Evolutionary conservation across 2,888 invertebrate genomes (phyloP).

Genomic region (Cosmopolites sordidus): DNA sequence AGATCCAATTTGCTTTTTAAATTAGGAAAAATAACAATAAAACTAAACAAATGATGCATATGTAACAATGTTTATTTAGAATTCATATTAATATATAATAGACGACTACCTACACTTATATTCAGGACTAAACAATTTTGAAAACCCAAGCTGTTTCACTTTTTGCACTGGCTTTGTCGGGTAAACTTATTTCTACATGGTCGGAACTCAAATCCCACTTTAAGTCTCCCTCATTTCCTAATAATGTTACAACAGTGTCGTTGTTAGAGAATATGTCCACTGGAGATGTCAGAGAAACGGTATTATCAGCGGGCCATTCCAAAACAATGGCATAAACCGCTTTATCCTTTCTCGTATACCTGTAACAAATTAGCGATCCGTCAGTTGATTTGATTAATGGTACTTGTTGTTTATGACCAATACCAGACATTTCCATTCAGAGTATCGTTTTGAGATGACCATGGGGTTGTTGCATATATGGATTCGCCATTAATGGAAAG

Average conservation of each 20-base stretch:
- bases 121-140: conserved; percentile 34
- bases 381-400: not conserved
- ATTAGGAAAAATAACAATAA: no score
- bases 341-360: conserved; percentile 34
- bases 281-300: conserved; percentile 49
- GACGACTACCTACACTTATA: no score
- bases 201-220: conserved; percentile 36
- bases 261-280: conserved; percentile 31
- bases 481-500: conserved; percentile 77
- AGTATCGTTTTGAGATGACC: conserved; percentile 79
- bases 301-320: conserved; percentile 62
- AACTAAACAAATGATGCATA: no score
- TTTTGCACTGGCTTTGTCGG: conserved; percentile 46
- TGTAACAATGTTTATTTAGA: no score
- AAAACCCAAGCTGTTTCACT: conserved; percentile 52
- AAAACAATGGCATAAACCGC: conserved; percentile 66
- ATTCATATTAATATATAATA: no score
- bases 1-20: no score
- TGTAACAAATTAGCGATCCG: conserved; percentile 2
- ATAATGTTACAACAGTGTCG: conserved; percentile 46
- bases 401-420: no score
- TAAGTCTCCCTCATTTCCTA: conserved; percentile 50
- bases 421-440: conserved; percentile 49
- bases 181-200: conserved; percentile 40
- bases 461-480: conserved; percentile 74